Base-by-base conservation (phyloP, 2,888 invertebrate species). In the Mimas tiliae region DNA sequence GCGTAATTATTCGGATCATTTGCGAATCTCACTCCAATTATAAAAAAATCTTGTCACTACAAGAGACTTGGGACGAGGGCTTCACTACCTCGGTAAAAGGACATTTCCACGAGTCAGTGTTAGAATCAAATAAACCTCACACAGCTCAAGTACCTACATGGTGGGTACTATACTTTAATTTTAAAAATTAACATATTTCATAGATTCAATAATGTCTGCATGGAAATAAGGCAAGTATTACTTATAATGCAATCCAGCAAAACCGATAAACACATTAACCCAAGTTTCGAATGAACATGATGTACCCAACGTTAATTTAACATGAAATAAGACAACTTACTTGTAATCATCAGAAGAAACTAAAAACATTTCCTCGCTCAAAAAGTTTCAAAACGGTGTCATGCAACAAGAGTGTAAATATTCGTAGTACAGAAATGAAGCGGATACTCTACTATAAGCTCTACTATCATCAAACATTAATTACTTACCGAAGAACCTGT, bases 1-100 rank as follows among this genome's bases (percentile, higher is more conserved):
- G 86, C 83, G 88, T 91, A 91, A 92, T 92, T 92, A 91, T 87
- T 87, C 82, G 90, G 92, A 92, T 92, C 91, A 91, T 92, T 92
- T 91, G 87, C 82, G 85, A 91, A 89, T 90, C 87, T 88, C 85
- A 77, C 83, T 82, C 83, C 87, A 90, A 91, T 91, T 91, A 91
- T 87, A 88, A 89, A 84, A 50, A 90, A 84, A 76, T 85, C 82
- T 86, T 88, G 86, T 88, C 86, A 86, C 85, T 87, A 86, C 83
- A 86, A 84, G 81, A 77, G 81, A 81, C 83, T 82, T 77, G 80
- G 81, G 83, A 80, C 75, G 73, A 79, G 79, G 76, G 79, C 77
- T 80, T 79, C 74, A 74, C 76, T 78, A 72, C 73, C 72, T 74
- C 80, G 75, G 79, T 77, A 76, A 78, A 78, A 72, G 75, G 80